Percentiles rank a stretch among this genome's conserved stretches.
Evolutionary conservation across 2,797 vertebrate genomes (phyloP).

Genomic region (Taenioides sp.): DNA sequence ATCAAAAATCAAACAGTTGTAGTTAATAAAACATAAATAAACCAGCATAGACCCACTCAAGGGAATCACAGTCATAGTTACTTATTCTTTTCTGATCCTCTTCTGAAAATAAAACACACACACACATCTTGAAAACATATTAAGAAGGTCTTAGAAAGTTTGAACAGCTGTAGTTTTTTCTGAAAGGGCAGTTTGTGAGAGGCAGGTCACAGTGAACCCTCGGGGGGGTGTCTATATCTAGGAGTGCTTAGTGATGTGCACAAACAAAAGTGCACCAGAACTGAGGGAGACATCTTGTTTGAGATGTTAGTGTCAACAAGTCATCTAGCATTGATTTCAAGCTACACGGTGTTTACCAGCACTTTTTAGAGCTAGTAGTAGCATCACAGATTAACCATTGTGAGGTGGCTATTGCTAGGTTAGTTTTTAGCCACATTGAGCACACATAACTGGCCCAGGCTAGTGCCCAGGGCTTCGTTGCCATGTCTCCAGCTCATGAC

Average conservation of each 20-base stretch:
- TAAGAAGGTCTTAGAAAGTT: slow-evolving; percentile 11
- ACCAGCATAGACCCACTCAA: neutral
- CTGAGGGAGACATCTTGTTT: neutral
- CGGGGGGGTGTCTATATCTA: slow-evolving; percentile 13
- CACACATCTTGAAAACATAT: slow-evolving; percentile 2
- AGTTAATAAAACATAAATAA: slow-evolving; percentile 1
- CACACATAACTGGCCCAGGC: slow-evolving; percentile 51
- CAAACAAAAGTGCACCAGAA: slow-evolving; percentile 17
- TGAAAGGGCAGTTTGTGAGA: slow-evolving; percentile 43
- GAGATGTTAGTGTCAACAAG: slow-evolving; percentile 18
- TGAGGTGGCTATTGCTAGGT: slow-evolving; percentile 30
- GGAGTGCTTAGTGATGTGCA: slow-evolving; percentile 28
- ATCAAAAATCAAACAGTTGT: neutral
- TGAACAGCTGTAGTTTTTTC: neutral
- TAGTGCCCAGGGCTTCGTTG: slow-evolving; percentile 28
- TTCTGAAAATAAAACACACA: slow-evolving; percentile 5
- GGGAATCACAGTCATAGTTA: neutral
- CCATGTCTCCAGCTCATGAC: slow-evolving; percentile 39
- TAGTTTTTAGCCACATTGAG: slow-evolving; percentile 23
- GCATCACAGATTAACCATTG: slow-evolving; percentile 26
- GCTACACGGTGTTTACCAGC: slow-evolving; percentile 49
- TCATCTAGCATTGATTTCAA: slow-evolving; percentile 32
- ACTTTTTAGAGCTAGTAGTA: slow-evolving; percentile 30
- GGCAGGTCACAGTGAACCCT: slow-evolving; percentile 39
- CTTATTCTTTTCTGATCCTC: neutral